Evolutionary conservation across 1,140 invertebrate genomes (phyloP), one percentile per base, ranked within the genome.

Genomic region (Frieseomelitta varia): DNA sequence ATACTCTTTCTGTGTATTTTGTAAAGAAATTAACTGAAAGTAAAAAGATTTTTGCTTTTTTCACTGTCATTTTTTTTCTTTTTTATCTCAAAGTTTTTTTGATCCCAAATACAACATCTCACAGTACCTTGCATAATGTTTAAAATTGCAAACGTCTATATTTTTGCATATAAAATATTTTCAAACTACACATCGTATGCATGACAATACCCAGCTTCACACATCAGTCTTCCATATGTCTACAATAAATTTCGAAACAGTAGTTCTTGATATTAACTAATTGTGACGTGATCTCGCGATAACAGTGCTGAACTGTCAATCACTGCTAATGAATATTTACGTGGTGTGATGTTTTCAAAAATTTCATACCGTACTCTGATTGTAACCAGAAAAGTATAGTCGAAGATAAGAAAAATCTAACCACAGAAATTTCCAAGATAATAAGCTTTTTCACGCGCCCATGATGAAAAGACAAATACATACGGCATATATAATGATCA

Each of bases 181-280:
- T 56, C 19, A 11, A 19, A 65, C 58, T 12, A n/a, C 4, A 14
- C 10, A 79, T 56, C 19, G 51, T n/a, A 74, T 61, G 34, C 55
- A 15, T 63, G 55, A 61, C 72, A 8, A 55, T 30, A 39, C 55
- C 55, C 51, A 81, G 72, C 56, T 75, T 76, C n/a, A 27, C 34
- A 24, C 14, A 47, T 47, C 58, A 80, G 73, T 72, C 83, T 72
- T 61, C 15, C 34, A 14, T 11, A n/a, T 24, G 63, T 17, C 53
- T 56, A 61, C 51, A 85, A 85, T 88, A 88, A 88, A 88, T 88
- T 76, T 79, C 56, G 69, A 53, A 79, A 79, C 81, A 72, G 39
- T 67, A 74, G 58, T 58, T 47, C 79, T 67, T 58, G 24, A 30
- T 77, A 75, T 72, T 85, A 75, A 58, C 63, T 85, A 71, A 68